Base-by-base conservation (phyloP, 2,113 vertebrate genomes). In the Peucedramus taeniatus region DNA sequence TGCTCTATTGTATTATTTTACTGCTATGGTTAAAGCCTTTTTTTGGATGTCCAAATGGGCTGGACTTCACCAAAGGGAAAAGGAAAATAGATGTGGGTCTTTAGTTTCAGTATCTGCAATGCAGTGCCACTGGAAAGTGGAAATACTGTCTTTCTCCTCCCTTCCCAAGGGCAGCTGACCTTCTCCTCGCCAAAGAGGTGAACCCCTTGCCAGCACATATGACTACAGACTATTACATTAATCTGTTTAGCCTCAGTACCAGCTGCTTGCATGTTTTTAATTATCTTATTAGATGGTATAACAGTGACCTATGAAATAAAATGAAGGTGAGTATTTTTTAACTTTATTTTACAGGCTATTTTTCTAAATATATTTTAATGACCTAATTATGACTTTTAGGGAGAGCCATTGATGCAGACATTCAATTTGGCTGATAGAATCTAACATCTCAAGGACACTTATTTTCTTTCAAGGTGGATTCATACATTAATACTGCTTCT, bases 261-360 rank as follows among this genome's bases (percentile, higher is more conserved):
- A 98, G 98, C 98, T 98, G 98, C 98, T 98, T 98, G 97, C 97
- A 97, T 98, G 98, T 98, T 98, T 98, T 98, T 98, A 98, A 98
- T 98, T 98, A 98, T 98, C 98, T 98, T 98, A 98, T 98, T 98
- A 98, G 97, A 97, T 98, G 94, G 83, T 97, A 97, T 98, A 98
- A 98, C 96, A 98, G 96, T 98, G 98, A 98, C 98, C 98, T 98
- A 98, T 98, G 97, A 98, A 98, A 98, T 98, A 98, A 98, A 98
- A 97, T 98, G 97, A 98, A 98, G 98, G 98, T 98, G 98, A 98
- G 97, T 97, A 98, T 98, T 98, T 97, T 97, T 97, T 90, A 98
- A 97, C 94, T 98, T 93, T 93, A 88, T 98, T 97, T 98, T 97
- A 97, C 96, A 97, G 76, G 87, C 93, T 97, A 89, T 97, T 95